Percentiles rank a stretch among this genome's conserved stretches.
phyloP scores from a whole-genome alignment of 2,888 invertebrate species.

The Heliconius aoede region DNA sequence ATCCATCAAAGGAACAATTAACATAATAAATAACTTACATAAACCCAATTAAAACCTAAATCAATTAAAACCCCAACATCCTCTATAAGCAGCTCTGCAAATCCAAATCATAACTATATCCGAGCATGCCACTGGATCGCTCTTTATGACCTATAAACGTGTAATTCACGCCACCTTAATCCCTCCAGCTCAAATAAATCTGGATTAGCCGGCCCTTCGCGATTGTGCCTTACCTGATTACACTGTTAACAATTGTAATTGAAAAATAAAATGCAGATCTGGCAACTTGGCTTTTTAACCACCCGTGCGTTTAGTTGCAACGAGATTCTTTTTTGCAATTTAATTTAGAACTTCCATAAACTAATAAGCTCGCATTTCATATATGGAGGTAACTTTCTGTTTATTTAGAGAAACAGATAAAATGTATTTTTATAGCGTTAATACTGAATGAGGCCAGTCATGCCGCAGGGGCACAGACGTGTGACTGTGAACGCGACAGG shows the following conservation, averaged over 20 bases:
- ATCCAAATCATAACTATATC: conserved; percentile 76
- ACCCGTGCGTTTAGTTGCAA: neutral
- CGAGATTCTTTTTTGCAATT: conserved; percentile 11
- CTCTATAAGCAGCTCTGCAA: conserved; percentile 52
- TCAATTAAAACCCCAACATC: conserved; percentile 20
- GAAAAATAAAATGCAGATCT: conserved; percentile 72
- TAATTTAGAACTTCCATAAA: conserved; percentile 25
- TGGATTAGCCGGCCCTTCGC: conserved; percentile 78
- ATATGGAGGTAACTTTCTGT: neutral
- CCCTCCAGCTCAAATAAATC: conserved; percentile 81
- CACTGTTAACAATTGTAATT: conserved; percentile 83
- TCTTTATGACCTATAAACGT: conserved; percentile 84
- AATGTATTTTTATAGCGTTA: neutral
- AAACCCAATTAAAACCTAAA: neutral
- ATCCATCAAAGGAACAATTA: too few relatives aligned
- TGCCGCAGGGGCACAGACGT: too few relatives aligned
- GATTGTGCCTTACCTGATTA: conserved; percentile 79
- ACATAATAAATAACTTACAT: too few relatives aligned
- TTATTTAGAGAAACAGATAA: neutral
- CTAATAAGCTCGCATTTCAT: neutral
- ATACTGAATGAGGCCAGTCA: neutral
- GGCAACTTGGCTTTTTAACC: conserved; percentile 34
- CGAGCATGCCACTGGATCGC: conserved; percentile 80
- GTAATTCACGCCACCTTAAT: conserved; percentile 84
- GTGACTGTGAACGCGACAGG: too few relatives aligned